These are phyloP conservation scores for Melanotaenia parkinsoni DNA, from an alignment of 2,797 vertebrate genomes.

Conservation along the genomic window DNA sequence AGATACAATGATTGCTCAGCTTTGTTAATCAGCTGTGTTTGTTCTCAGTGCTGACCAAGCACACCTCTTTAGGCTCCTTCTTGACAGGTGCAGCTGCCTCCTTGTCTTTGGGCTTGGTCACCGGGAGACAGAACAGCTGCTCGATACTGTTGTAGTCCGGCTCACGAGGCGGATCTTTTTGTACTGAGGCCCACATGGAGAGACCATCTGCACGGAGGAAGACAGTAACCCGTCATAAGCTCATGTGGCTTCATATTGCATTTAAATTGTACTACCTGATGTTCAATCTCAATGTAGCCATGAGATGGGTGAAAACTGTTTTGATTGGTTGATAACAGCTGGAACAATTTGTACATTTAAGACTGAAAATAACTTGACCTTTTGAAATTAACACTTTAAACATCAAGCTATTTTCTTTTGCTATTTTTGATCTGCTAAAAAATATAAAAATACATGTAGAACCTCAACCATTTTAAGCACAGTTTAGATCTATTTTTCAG, in stretches of 20 bases:
- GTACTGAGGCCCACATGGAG: slow-evolving; percentile 92
- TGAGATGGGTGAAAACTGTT: neutral
- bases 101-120: slow-evolving; percentile 88
- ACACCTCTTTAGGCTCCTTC: slow-evolving; percentile 94
- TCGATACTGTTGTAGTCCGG: slow-evolving; percentile 95
- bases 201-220: slow-evolving; percentile 80
- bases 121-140: slow-evolving; percentile 94
- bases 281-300: neutral
- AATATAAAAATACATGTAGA: too few species aligned
- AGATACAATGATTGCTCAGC: slow-evolving; percentile 20
- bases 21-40: slow-evolving; percentile 30
- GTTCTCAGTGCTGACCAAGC: slow-evolving; percentile 43
- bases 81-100: slow-evolving; percentile 80
- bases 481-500: too few species aligned
- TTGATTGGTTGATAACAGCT: neutral
- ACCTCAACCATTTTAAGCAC: too few species aligned
- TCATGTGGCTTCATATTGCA: slow-evolving; percentile 28
- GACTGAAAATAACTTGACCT: neutral
- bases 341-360: neutral
- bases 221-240: slow-evolving; percentile 38
- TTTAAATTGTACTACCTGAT: slow-evolving; percentile 1
- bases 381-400: too few species aligned
- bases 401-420: too few species aligned
- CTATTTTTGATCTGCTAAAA: too few species aligned
- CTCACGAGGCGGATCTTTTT: slow-evolving; percentile 76